Base-by-base conservation (phyloP, 2,113 vertebrate genomes). In the Echinops telfairi region DNA sequence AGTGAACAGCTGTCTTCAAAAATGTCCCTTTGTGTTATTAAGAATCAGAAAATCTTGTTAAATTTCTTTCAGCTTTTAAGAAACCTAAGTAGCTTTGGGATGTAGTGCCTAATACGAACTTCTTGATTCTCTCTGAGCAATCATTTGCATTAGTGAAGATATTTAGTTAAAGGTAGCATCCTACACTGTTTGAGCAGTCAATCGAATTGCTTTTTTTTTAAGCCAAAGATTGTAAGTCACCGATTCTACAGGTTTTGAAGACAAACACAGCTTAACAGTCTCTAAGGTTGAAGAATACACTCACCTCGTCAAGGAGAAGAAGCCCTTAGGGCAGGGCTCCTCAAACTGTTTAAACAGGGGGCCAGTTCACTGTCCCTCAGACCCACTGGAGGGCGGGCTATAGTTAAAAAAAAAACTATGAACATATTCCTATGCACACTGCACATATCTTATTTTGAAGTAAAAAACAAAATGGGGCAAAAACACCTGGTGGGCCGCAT, bases 41-140 rank as follows among this genome's bases (percentile, higher is more conserved):
- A 97, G 97, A 97, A 96, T 98, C 90, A 97, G 97, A 83, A 97
- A 98, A 98, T 97, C 97, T 97, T 98, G 97, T 98, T 97, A 98
- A 98, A 98, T 96, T 97, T 98, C 95, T 96, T 98, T 97, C 88
- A 93, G 97, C 96, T 97, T 97, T 97, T 98, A 97, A 97, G 96
- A 95, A 98, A 97, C 97, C 95, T 98, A 98, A 98, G 97, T 95
- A 97, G 97, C 97, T 98, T 98, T 97, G 97, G 97, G 97, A 97
- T 96, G 94, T 94, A 98, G 95, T 96, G 95, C 96, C 96, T 98
- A 97, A 97, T 96, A 92, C 92, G 92, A 96, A 97, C 97, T 98
- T 98, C 97, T 96, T 38, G 96, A 97, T 97, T 97, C 96, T 96
- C 97, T 96, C 27, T 86, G 96, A 98, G 96, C 95, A 73, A 97